Conservation (phyloP, 2,797 vertebrate species). For the Darevskia mixta region DNA sequence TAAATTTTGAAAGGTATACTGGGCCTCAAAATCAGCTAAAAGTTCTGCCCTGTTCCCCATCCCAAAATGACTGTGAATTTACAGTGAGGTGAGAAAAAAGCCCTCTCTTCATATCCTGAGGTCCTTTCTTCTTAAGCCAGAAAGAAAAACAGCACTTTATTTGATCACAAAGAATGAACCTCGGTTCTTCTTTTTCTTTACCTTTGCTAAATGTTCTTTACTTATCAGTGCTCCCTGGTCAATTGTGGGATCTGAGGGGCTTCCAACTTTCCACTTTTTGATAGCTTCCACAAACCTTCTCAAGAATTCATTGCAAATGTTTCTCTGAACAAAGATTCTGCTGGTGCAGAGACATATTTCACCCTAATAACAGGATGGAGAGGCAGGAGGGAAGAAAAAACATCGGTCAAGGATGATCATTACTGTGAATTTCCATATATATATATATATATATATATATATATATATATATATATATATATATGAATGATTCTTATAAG, state of each 20-base stretch:
- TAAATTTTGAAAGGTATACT: background rate
- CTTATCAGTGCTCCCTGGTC: constrained; percentile 92
- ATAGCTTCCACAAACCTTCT: constrained; percentile 89
- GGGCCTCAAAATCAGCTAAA: background rate
- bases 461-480: background rate
- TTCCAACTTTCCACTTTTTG: constrained; percentile 90
- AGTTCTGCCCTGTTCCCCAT: background rate
- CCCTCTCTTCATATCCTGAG: background rate
- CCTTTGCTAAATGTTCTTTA: constrained; percentile 94
- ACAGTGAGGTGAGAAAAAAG: background rate
- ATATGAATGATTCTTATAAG: background rate
- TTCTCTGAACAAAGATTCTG: constrained; percentile 93
- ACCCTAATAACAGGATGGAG: constrained; percentile 79
- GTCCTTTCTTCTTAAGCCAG: background rate
- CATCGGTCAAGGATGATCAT: background rate
- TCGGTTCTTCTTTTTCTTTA: constrained; percentile 59
- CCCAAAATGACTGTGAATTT: background rate
- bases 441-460: too few species aligned
- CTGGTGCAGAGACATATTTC: constrained; percentile 98
- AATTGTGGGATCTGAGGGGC: constrained; percentile 85
- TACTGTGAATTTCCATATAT: background rate
- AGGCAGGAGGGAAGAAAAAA: background rate
- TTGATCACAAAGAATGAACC: background rate
- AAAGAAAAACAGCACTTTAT: background rate
- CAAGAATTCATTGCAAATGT: constrained; percentile 90